phyloP scores from a whole-genome alignment of 2,888 invertebrate species.

The Cetonia aurata region DNA sequence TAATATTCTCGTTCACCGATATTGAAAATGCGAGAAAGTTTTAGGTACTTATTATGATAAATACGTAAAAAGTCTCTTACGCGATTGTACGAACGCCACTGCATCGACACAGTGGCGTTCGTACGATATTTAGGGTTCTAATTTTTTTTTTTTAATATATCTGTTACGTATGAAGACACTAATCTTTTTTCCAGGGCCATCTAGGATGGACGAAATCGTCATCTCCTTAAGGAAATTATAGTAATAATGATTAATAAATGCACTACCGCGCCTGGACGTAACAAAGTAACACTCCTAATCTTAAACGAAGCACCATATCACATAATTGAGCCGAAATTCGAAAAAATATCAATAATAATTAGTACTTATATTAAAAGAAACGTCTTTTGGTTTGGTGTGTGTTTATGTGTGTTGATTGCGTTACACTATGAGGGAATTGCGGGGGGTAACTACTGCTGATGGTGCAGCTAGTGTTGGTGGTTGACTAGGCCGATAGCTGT shows the following conservation, averaged over 20 bases:
- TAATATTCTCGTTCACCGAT: too few relatives aligned
- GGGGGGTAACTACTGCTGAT: conserved; percentile 1
- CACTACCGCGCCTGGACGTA: conserved; percentile 1
- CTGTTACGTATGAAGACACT: neutral
- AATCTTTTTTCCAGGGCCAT: too few relatives aligned
- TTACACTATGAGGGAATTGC: conserved; percentile 19
- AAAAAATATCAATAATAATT: conserved; percentile 17
- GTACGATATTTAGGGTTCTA: neutral
- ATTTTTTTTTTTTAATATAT: neutral
- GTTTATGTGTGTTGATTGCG: conserved; percentile 4
- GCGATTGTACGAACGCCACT: neutral
- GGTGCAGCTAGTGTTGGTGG: conserved; percentile 8
- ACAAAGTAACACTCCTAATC: conserved; percentile 49
- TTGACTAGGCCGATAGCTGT: conserved; percentile 49
- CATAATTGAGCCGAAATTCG: conserved; percentile 54
- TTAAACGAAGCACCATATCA: conserved; percentile 57
- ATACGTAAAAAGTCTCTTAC: neutral
- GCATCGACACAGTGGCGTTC: conserved; percentile 1
- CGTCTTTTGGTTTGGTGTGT: conserved; percentile 6
- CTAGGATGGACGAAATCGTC: neutral
- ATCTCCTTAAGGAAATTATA: neutral
- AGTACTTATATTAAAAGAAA: conserved; percentile 26
- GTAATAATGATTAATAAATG: neutral
- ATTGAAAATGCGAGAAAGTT: too few relatives aligned
- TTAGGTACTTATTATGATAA: too few relatives aligned